phyloP scores from a whole-genome alignment of 2,888 invertebrate species.

The Bugula neritina region DNA sequence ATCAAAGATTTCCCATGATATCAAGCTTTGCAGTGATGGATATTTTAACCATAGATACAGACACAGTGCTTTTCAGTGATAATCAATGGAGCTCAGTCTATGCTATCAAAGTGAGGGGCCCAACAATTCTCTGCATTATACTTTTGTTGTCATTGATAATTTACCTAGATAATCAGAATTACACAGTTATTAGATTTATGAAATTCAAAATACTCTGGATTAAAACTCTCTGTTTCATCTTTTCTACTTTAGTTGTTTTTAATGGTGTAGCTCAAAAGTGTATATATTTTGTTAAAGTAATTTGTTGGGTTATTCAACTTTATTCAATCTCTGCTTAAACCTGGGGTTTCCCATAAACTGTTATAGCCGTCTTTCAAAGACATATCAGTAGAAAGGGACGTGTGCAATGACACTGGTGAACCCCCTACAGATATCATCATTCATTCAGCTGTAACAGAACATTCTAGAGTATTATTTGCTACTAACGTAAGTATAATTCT shows the following conservation, averaged over 20 bases:
- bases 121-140: too few species aligned
- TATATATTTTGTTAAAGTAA: too few species aligned
- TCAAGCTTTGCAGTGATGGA: slow-evolving; percentile 1
- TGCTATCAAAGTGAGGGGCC: slow-evolving; percentile 20
- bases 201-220: too few species aligned
- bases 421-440: background rate
- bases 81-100: background rate
- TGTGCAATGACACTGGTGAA: background rate
- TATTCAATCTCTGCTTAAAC: too few species aligned
- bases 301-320: too few species aligned
- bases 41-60: background rate
- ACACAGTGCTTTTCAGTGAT: slow-evolving; percentile 3
- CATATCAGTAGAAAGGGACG: background rate
- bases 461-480: background rate
- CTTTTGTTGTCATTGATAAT: too few species aligned
- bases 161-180: too few species aligned
- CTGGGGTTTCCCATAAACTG: too few species aligned
- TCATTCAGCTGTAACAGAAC: background rate
- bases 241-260: too few species aligned
- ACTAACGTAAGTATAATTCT: background rate
- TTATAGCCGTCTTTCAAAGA: background rate
- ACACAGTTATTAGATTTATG: too few species aligned
- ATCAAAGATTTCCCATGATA: background rate
- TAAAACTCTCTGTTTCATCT: too few species aligned
- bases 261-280: too few species aligned